Evolutionary conservation across 2,113 vertebrate species (phyloP).

Genomic region (Rana temporaria): DNA sequence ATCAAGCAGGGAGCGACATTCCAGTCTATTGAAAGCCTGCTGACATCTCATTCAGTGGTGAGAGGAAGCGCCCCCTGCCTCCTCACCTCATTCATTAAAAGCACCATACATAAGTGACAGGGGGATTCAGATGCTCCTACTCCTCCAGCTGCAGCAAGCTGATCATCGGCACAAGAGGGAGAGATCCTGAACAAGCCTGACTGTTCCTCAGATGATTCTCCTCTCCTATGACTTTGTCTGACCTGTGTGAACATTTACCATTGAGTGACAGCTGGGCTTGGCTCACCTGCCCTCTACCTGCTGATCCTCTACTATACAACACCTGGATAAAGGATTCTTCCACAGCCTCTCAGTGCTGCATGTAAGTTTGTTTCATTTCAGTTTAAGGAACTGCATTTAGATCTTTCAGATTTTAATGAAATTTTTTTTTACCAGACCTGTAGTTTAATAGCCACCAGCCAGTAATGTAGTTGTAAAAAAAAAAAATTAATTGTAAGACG

Average conservation of each 20-base stretch:
- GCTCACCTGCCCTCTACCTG: constrained; percentile 4
- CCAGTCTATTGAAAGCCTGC: constrained; percentile 36
- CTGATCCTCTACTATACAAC: constrained; percentile 1
- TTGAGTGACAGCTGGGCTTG: neutral
- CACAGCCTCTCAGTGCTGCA: neutral
- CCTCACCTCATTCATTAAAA: constrained; percentile 55
- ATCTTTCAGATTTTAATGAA: neutral
- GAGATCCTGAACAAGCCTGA: constrained; percentile 5
- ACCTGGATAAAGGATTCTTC: neutral
- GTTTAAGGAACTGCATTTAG: neutral
- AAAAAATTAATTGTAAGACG: no score
- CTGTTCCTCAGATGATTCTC: constrained; percentile 1
- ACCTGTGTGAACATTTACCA: neutral
- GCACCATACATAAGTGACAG: constrained; percentile 42
- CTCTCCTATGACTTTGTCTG: neutral
- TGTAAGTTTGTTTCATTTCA: constrained; percentile 35
- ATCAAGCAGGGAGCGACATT: constrained; percentile 46
- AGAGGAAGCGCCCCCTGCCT: constrained; percentile 43
- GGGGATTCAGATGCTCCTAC: constrained; percentile 27
- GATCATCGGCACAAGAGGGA: constrained; percentile 20
- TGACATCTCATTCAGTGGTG: constrained; percentile 51
- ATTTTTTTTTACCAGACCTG: no score
- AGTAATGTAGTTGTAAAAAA: no score
- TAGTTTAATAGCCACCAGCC: no score
- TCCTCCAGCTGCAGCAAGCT: constrained; percentile 26